Conservation (phyloP, 2,888 invertebrate species). For the Rotaria macrura region DNA sequence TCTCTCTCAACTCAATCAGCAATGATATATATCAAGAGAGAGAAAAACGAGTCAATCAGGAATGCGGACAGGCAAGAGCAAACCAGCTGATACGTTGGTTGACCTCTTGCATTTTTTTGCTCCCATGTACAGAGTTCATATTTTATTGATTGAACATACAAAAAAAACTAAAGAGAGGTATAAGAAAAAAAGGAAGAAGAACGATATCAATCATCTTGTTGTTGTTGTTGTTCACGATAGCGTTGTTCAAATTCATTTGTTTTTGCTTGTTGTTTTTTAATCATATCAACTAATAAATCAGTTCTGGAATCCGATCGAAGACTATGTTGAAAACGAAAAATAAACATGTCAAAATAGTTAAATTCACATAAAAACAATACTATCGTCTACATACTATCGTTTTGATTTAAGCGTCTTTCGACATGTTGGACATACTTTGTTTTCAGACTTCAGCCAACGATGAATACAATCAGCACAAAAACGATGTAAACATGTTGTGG, state of each 20-base stretch:
- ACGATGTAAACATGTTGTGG: neutral
- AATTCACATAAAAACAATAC: neutral
- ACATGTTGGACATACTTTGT: slow-evolving; percentile 18
- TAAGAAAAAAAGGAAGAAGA: neutral
- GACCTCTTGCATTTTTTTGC: neutral
- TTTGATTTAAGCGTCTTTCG: slow-evolving; percentile 12
- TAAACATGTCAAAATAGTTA: neutral
- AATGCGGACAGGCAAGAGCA: neutral
- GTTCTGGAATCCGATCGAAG: neutral
- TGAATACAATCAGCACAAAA: slow-evolving; percentile 16
- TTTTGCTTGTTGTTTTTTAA: slow-evolving; percentile 10
- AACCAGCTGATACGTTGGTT: neutral
- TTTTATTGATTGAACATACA: neutral
- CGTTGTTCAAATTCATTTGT: neutral
- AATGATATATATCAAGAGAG: neutral
- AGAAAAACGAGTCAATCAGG: neutral
- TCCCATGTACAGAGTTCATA: neutral
- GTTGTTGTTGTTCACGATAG: neutral
- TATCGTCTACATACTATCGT: neutral
- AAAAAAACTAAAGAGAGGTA: neutral
- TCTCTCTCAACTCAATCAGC: neutral
- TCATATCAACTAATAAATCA: neutral
- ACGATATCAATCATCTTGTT: neutral
- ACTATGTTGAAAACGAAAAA: neutral
- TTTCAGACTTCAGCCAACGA: slow-evolving; percentile 5